phyloP scores from a whole-genome alignment of 2,797 vertebrate genomes.

The Clarias laeviceps region DNA sequence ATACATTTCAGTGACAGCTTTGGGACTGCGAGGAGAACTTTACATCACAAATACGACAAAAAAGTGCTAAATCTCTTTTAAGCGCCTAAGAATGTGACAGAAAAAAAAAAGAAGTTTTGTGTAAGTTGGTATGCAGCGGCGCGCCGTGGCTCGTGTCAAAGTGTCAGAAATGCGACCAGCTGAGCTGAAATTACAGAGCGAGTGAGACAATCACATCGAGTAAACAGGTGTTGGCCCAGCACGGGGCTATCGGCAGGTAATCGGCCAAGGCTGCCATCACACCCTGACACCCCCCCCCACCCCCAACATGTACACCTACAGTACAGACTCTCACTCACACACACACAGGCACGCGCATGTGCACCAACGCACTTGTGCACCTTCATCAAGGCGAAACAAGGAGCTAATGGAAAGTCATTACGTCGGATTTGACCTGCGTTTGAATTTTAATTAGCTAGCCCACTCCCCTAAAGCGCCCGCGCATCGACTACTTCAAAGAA shows the following conservation, averaged over 20 bases:
- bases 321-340: slow-evolving; percentile 1
- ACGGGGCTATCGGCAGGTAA: slow-evolving; percentile 36
- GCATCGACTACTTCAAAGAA: slow-evolving; percentile 54
- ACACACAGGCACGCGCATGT: not conserved
- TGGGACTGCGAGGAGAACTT: slow-evolving; percentile 5
- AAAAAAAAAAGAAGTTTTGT: not conserved
- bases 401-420: slow-evolving; percentile 58
- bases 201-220: slow-evolving; percentile 34
- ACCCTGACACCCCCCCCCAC: not conserved
- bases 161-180: slow-evolving; percentile 34
- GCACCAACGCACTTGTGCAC: slow-evolving; percentile 11
- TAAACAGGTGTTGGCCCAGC: slow-evolving; percentile 46
- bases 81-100: not conserved
- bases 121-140: slow-evolving; percentile 32
- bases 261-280: slow-evolving; percentile 25
- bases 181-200: slow-evolving; percentile 35
- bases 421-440: slow-evolving; percentile 53
- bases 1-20: not conserved
- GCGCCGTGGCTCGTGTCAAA: slow-evolving; percentile 27
- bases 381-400: slow-evolving; percentile 41
- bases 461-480: slow-evolving; percentile 49
- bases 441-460: slow-evolving; percentile 62
- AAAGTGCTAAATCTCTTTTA: not conserved
- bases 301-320: not conserved
- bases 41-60: not conserved